Evolutionary conservation across 2,888 invertebrate species (phyloP), one percentile per base, ranked within the genome.

Genomic region (Dolichomitus sp.): DNA sequence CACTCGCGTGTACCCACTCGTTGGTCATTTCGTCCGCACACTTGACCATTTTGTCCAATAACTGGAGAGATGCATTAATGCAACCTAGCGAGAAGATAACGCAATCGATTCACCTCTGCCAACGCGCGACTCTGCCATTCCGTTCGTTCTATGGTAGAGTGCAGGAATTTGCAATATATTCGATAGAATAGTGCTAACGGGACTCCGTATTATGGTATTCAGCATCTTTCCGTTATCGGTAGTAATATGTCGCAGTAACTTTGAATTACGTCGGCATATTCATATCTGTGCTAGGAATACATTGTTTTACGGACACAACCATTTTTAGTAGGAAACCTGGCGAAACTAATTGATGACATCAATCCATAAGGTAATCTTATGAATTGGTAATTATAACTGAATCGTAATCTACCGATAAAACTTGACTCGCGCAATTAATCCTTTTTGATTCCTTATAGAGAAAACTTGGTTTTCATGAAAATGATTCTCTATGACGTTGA

Each of bases 11-110:
- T 23, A 65, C 65, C 27, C 66, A 45, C 52, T 63, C 66, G 50
- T 23, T 63, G 66, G 65, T 77, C 68, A 82, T 80, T 85, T 81
- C 45, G 19, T 54, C 50, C 45, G 37, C 52, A 69, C 77, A 87
- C 83, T 78, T 86, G 84, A 88, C 90, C 89, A 92, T 92, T 92
- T 89, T 90, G 89, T 89, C 88, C 89, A 89, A 90, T 91, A 91
- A 90, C 89, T 88, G 84, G 65, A 65, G 87, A 88, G 89, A 87
- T 90, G 88, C 89, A 89, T 91, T 91, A 91, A 92, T 89, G 91
- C 90, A 89, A 86, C 89, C 89, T 88, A 89, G 87, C 87, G 90
- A 88, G 88, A 91, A 91, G 91, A 92, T 92, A 92, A 91, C 90
- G 87, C 86, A 75, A 88, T 84, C 84, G 84, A 81, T 86, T 84